A percentile compares a stretch with the other conserved stretches of the same genome.
Evolutionary conservation across 30 jellyfish, hydroid and myxozoan genomes (phyloP).

Genomic region (Aurelia aurita): DNA sequence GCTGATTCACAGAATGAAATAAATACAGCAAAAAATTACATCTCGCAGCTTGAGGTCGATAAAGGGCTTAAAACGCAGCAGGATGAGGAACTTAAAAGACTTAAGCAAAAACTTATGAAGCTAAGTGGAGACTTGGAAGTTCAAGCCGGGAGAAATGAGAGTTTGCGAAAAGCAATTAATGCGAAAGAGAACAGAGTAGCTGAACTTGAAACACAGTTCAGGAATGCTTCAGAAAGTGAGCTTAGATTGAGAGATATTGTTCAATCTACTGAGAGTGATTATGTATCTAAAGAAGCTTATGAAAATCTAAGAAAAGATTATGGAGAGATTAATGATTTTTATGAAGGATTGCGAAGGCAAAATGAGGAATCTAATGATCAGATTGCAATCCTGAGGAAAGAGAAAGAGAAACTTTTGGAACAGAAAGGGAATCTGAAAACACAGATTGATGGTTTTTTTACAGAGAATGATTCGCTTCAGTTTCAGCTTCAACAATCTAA

Average conservation of each 20-base stretch:
- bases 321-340: conserved; percentile 12
- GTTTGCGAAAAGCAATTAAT: conserved; percentile 32
- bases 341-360: conserved; percentile 24
- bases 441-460: conserved; percentile 2
- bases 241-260: conserved; percentile 41
- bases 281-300: conserved; percentile 68
- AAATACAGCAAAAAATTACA: conserved; percentile 43
- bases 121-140: conserved; percentile 53
- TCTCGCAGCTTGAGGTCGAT: conserved; percentile 75
- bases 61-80: conserved; percentile 46
- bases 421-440: conserved; percentile 10
- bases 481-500: conserved; percentile 51
- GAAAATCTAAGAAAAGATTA: conserved; percentile 54
- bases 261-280: conserved; percentile 51
- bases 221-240: conserved; percentile 54
- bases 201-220: conserved; percentile 67
- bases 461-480: conserved; percentile 45
- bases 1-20: conserved; percentile 34
- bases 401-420: neutral
- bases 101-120: conserved; percentile 51
- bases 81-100: conserved; percentile 51
- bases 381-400: neutral
- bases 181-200: conserved; percentile 58
- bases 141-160: conserved; percentile 49
- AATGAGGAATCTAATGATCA: conserved; percentile 16